Base-by-base conservation (phyloP, 1,140 invertebrate genomes). In the Dendrolimus punctatus region DNA sequence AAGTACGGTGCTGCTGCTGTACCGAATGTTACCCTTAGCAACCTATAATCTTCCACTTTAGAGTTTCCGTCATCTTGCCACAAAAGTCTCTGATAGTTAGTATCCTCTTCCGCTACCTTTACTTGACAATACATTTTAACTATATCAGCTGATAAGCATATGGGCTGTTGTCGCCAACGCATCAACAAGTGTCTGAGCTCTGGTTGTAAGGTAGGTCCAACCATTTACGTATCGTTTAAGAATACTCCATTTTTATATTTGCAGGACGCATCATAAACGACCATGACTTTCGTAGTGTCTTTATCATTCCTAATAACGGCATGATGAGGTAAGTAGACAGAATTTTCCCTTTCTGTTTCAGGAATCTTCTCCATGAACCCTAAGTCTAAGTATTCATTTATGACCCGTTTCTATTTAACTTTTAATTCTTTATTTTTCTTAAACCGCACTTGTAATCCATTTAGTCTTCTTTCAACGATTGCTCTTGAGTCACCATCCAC, bases 101-200 rank as follows among this genome's bases (percentile, higher is more conserved):
- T 49, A 40, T 84, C 61, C 38, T 66, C 60, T 6, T 56, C 37
- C 6, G 58, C 41, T 1, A 78, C 51, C 37, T 41, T 45, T 3
- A 79, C 45, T 48, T 71, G 64, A 7, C 71, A 49, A 57, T 76
- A 84, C 73, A 86, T 85, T 58, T 83, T 84, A 40, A 67, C 62
- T 7, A 85, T 69, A 49, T 85, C 80, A 8, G 66, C 70, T 2
- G 63, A 53, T 8, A 88, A 38, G 23, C 71, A 72, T 46, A 71
- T 65, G 6, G 23, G 40, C 58, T 76, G 61, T 37, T 39, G 48
- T 53, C 82, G 50, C 62, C 83, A 87, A 7, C 76, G 55, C 3
- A 83, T 40, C 8, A 87, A 10, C 51, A 85, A 62, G n/a, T 64
- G 54, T 45, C 70, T 54, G 5, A 87, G 46, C 38, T 87, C 74